These are phyloP conservation scores for Odocoileus hemionus DNA, from an alignment of 2,113 vertebrate genomes.

Conservation along the genomic window DNA sequence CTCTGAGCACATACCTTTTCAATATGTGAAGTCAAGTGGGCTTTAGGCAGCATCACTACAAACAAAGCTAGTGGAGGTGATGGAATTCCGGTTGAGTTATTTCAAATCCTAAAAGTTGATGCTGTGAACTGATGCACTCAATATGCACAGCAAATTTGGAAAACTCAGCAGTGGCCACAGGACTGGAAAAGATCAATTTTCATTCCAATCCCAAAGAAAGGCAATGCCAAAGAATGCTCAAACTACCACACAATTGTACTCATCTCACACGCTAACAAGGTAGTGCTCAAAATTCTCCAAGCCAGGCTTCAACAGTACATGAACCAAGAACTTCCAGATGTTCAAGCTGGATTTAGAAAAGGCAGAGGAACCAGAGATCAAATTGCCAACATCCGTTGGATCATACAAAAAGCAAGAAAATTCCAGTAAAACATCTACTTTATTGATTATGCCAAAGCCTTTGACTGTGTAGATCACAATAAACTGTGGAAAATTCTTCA, in stretches of 20 bases:
- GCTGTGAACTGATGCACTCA: background rate
- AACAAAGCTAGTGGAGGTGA: background rate
- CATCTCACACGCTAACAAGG: background rate
- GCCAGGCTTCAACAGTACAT: background rate
- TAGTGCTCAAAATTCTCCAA: background rate
- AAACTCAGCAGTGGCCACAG: background rate
- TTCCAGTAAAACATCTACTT: background rate
- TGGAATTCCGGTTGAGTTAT: background rate
- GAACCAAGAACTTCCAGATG: background rate
- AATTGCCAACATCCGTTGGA: background rate
- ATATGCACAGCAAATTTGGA: background rate
- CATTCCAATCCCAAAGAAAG: background rate
- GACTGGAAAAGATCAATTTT: background rate
- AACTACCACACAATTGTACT: background rate
- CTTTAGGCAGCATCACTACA: background rate
- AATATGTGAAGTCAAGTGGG: background rate
- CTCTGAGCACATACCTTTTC: background rate
- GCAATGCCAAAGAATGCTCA: background rate
- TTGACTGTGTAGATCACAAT: background rate
- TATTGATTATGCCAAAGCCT: background rate
- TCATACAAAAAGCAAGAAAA: background rate
- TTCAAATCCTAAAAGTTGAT: background rate
- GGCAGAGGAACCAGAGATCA: background rate
- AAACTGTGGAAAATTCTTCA: background rate
- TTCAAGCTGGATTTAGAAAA: background rate